A percentile compares a stretch with the other conserved stretches of the same genome.
Evolutionary conservation across 2,113 vertebrate genomes (phyloP).

Genomic region (Tapirus terrestris): DNA sequence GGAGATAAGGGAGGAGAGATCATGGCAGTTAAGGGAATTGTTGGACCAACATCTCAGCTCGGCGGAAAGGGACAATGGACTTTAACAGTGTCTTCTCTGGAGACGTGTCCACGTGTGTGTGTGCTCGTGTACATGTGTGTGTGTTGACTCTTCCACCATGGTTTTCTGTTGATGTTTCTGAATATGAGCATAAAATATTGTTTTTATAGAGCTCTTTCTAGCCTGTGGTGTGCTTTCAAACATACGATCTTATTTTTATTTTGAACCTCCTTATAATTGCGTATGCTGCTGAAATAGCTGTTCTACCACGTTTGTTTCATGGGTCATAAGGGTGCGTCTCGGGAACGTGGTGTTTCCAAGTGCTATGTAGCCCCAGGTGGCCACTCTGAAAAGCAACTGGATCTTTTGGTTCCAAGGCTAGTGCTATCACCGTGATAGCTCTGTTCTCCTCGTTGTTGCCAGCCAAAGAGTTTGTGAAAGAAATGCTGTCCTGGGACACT

Average conservation of each 20-base stretch:
- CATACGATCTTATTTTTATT: not conserved
- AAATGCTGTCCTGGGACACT: not conserved
- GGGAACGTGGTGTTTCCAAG: not conserved
- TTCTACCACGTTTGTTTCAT: not conserved
- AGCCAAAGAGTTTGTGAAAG: not conserved
- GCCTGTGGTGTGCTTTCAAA: not conserved
- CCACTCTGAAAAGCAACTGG: not conserved
- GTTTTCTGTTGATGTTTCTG: not conserved
- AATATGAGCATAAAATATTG: not conserved
- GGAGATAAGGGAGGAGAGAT: not conserved
- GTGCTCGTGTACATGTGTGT: rapidly evolving
- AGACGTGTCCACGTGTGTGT: rapidly evolving
- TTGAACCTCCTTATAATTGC: not conserved
- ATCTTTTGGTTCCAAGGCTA: not conserved
- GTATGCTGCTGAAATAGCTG: not conserved
- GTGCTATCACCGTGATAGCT: not conserved
- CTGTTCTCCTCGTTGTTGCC: not conserved
- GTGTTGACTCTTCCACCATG: not conserved
- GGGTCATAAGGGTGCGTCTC: not conserved
- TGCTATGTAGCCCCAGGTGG: not conserved
- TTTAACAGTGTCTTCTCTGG: not conserved
- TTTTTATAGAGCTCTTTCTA: not conserved
- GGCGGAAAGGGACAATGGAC: not conserved
- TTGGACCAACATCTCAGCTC: not conserved
- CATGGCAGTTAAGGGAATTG: not conserved